Percentiles rank a stretch among this genome's conserved stretches.
Evolutionary conservation across 1,140 invertebrate genomes (phyloP).

Genomic region (Drosophila leontia): DNA sequence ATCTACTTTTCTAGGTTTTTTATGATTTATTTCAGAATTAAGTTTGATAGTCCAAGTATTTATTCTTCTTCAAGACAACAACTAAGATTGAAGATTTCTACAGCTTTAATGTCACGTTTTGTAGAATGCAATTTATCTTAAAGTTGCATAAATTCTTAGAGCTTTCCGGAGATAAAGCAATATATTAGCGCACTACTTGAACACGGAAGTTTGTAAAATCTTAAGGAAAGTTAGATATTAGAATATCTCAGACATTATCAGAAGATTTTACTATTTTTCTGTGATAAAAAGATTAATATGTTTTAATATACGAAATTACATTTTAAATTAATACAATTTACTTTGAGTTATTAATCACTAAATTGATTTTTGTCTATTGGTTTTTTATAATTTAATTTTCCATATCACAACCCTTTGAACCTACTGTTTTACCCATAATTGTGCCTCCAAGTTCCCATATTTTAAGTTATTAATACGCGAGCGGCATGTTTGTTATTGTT

Average conservation of each 20-base stretch:
- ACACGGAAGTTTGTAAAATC: slow-evolving; percentile 3
- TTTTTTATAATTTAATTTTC: neutral
- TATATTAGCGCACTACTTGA: neutral
- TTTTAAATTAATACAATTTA: no score
- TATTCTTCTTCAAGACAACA: neutral
- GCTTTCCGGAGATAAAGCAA: neutral
- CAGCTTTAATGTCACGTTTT: slow-evolving; percentile 16
- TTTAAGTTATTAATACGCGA: slow-evolving; percentile 20
- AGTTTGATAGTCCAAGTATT: neutral
- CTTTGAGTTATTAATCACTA: no score
- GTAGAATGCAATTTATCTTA: slow-evolving; percentile 3
- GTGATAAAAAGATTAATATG: no score
- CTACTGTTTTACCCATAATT: neutral
- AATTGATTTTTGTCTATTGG: no score
- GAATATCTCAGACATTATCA: neutral
- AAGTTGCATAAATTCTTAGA: slow-evolving; percentile 1
- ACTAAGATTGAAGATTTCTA: neutral
- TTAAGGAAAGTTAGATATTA: neutral
- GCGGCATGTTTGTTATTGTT: slow-evolving; percentile 59
- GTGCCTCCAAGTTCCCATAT: slow-evolving; percentile 5
- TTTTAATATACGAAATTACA: no score
- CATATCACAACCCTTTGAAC: neutral
- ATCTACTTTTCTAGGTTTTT: neutral
- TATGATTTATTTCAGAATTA: neutral
- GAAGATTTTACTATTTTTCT: neutral